Evolutionary conservation across 2,797 vertebrate genomes (phyloP).

Genomic region (Eupleurogrammus muticus): DNA sequence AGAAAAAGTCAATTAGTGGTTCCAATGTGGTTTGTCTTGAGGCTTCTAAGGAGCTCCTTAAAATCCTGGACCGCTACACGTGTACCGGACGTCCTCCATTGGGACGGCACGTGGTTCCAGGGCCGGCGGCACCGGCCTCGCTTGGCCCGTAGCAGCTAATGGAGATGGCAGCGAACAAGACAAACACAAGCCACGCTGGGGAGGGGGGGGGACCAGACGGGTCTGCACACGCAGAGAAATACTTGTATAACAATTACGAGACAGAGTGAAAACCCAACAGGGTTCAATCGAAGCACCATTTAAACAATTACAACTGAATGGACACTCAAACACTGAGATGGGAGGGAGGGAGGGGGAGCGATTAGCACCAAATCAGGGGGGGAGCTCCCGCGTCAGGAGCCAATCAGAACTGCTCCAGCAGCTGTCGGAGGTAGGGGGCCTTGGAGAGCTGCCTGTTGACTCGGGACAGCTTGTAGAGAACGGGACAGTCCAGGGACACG

Average conservation of each 20-base stretch:
- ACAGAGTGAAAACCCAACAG: constrained; percentile 75
- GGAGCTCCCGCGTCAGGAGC: constrained; percentile 6
- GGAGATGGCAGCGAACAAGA: constrained; percentile 57
- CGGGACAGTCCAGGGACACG: constrained; percentile 93
- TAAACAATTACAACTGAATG: constrained; percentile 48
- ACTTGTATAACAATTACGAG: constrained; percentile 83
- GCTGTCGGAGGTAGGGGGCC: constrained; percentile 94
- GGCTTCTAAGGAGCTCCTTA: constrained; percentile 31
- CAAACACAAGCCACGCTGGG: constrained; percentile 23
- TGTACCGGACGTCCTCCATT: constrained; percentile 20
- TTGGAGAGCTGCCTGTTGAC: constrained; percentile 91
- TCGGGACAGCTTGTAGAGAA: constrained; percentile 93
- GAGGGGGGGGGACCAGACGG: constrained; percentile 1
- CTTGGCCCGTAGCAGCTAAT: constrained; percentile 62
- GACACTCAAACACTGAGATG: constrained; percentile 60
- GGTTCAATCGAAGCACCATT: constrained; percentile 73
- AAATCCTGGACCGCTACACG: constrained; percentile 57
- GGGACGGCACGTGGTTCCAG: constrained; percentile 26
- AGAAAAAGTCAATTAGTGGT: constrained; percentile 61
- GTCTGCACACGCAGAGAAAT: constrained; percentile 45
- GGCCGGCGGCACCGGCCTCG: constrained; percentile 30
- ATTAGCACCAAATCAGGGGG: constrained; percentile 72
- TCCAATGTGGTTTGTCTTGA: constrained; percentile 40
- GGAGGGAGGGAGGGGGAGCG: not conserved
- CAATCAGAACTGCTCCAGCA: constrained; percentile 95